Evolutionary conservation across 1,140 invertebrate genomes (phyloP), one percentile per base, ranked within the genome.

Genomic region (Drosophila fuyamai): DNA sequence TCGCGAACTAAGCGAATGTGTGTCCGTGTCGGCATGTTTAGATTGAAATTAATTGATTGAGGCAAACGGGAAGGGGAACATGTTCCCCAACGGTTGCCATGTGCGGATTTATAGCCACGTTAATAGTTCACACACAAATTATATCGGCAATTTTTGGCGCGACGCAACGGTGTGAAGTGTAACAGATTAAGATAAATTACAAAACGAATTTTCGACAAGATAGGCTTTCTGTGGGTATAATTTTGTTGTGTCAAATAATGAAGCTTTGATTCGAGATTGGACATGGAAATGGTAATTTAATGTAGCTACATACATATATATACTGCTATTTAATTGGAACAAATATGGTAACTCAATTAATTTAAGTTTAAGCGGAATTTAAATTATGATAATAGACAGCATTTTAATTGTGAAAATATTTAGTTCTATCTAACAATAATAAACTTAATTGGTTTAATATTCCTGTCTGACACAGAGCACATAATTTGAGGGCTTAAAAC

Each of bases 11-110:
- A 5, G 62, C 9, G 43, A 47, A 35, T 48, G 62, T 46, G 36
- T 53, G 38, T 29, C 23, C 36, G 43, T 59, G 54, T 41, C 40
- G 70, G 72, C 61, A 47, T 84, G 82, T 76, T 85, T 85, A 82
- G 82, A 82, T 86, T 88, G 57, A 82, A 71, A 59, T 59, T 60
- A 88, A 86, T 79, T 85, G 83, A 79, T 85, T 56, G 77, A 73
- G 81, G 66, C 71, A 68, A 16, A 27, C 36, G 46, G 61, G 40
- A 27, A 44, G 56, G 58, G 65, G 62, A 48, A 32, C 54, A 56
- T 62, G 67, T 29, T 32, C 32, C 44, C 40, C 67, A 61, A 47
- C 53, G 40, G 73, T 76, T 76, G 73, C 73, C 55, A 76, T 76
- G 73, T 61, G 81, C 73, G 74, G 76, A 75, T 70, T 66, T 78